Evolutionary conservation across 2,888 invertebrate genomes (phyloP).

Genomic region (Hyposoter didymator): DNA sequence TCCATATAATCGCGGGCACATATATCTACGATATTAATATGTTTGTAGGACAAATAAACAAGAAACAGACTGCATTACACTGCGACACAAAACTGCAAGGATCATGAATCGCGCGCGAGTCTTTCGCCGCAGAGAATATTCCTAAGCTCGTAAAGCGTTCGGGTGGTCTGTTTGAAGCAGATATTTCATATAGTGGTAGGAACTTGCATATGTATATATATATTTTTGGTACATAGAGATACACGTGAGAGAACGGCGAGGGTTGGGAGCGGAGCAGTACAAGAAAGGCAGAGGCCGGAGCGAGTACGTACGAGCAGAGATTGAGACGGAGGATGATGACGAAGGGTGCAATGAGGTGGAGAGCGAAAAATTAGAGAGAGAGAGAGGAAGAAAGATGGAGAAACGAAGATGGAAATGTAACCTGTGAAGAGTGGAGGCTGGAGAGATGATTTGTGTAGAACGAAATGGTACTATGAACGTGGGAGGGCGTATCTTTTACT

Average conservation of each 20-base stretch:
- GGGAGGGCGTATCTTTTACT: conserved; percentile 62
- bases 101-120: conserved; percentile 71
- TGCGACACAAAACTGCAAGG: conserved; percentile 70
- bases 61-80: conserved; percentile 52
- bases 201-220: conserved; percentile 5
- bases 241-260: conserved; percentile 17
- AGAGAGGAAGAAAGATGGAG: conserved; percentile 43
- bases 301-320: conserved; percentile 55
- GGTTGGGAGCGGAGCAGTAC: too few relatives aligned
- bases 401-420: conserved; percentile 58
- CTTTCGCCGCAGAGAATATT: conserved; percentile 69
- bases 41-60: conserved; percentile 40
- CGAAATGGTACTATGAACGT: conserved; percentile 66
- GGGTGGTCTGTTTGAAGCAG: conserved; percentile 60
- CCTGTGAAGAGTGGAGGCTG: conserved; percentile 43
- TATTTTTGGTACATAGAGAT: conserved; percentile 26
- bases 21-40: conserved; percentile 42
- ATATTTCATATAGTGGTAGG: conserved; percentile 29
- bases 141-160: conserved; percentile 68
- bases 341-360: conserved; percentile 60
- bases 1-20: conserved; percentile 21
- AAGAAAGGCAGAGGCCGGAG: too few relatives aligned
- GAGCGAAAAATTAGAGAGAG: conserved; percentile 50
- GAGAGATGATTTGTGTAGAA: conserved; percentile 66
- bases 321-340: conserved; percentile 63